phyloP scores from a whole-genome alignment of 2,888 invertebrate genomes.

The Epirrita christyi region DNA sequence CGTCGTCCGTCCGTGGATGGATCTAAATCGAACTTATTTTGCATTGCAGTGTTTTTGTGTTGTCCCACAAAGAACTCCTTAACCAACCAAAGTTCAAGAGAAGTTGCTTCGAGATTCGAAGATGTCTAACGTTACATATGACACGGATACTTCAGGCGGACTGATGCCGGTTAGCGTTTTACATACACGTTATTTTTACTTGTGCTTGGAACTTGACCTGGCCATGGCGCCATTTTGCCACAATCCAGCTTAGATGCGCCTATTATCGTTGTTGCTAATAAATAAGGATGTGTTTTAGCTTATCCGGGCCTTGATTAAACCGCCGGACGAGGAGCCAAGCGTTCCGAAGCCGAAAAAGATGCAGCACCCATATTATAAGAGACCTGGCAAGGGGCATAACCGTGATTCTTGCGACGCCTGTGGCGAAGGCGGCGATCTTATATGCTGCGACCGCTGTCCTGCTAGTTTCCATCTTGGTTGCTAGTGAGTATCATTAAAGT shows the following conservation, averaged over 20 bases:
- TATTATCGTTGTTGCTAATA: conserved; percentile 19
- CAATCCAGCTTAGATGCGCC: conserved; percentile 30
- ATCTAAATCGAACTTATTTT: not conserved
- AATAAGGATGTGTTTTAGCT: conserved; percentile 84
- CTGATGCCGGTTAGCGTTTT: conserved; percentile 92
- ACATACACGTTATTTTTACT: conserved; percentile 38
- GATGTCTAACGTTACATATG: conserved; percentile 87
- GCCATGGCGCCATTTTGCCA: conserved; percentile 56
- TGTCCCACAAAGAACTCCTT: not conserved
- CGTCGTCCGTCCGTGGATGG: no score
- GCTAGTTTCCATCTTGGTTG: conserved; percentile 98
- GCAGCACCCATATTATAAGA: conserved; percentile 92
- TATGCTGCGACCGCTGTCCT: conserved; percentile 98
- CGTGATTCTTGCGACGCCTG: conserved; percentile 98
- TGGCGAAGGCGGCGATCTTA: conserved; percentile 96
- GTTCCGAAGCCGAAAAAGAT: conserved; percentile 85
- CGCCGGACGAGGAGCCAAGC: conserved; percentile 91
- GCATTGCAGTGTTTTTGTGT: not conserved
- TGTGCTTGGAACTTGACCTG: conserved; percentile 28
- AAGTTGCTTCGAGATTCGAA: conserved; percentile 30
- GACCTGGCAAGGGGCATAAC: conserved; percentile 95
- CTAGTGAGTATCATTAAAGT: conserved; percentile 88
- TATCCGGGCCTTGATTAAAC: conserved; percentile 94
- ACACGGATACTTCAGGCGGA: conserved; percentile 91
- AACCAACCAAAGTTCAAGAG: conserved; percentile 26